Evolutionary conservation across 1,140 invertebrate species (phyloP).

Genomic region (Apolygus lucorum): DNA sequence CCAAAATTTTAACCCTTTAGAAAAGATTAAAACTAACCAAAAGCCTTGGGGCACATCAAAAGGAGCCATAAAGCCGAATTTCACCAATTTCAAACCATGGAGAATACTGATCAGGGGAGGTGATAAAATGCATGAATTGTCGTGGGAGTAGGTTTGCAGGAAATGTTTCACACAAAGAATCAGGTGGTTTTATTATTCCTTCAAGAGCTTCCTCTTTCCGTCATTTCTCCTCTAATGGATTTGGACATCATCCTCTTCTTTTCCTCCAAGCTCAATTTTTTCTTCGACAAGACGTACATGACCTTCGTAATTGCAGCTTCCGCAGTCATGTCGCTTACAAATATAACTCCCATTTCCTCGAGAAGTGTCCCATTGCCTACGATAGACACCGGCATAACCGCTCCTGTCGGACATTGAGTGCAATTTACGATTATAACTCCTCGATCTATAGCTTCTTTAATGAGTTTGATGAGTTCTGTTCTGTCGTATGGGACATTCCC

Average conservation of each 20-base stretch:
- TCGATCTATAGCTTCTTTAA: slow-evolving; percentile 60
- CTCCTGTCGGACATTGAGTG: slow-evolving; percentile 76
- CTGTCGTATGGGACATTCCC: slow-evolving; percentile 79
- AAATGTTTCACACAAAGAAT: too few species aligned
- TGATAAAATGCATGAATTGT: too few species aligned
- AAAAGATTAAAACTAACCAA: too few species aligned
- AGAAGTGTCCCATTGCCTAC: slow-evolving; percentile 40
- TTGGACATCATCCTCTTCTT: slow-evolving; percentile 46
- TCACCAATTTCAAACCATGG: too few species aligned
- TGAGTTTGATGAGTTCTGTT: slow-evolving; percentile 64
- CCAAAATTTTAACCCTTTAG: too few species aligned
- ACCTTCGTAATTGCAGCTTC: slow-evolving; percentile 91
- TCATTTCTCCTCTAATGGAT: slow-evolving; percentile 62
- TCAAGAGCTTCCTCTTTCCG: too few species aligned
- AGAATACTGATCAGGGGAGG: too few species aligned
- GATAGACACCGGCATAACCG: slow-evolving; percentile 70
- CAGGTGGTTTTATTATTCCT: too few species aligned
- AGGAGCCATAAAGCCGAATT: too few species aligned
- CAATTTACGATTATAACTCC: slow-evolving; percentile 89
- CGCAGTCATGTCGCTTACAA: slow-evolving; percentile 89
- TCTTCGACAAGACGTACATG: slow-evolving; percentile 79
- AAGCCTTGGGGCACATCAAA: too few species aligned
- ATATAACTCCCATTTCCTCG: slow-evolving; percentile 62
- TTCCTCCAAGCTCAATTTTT: slow-evolving; percentile 60
- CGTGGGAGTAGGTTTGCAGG: too few species aligned